Evolutionary conservation across 2,888 invertebrate species (phyloP).

Genomic region (Teinopalpus imperialis): DNA sequence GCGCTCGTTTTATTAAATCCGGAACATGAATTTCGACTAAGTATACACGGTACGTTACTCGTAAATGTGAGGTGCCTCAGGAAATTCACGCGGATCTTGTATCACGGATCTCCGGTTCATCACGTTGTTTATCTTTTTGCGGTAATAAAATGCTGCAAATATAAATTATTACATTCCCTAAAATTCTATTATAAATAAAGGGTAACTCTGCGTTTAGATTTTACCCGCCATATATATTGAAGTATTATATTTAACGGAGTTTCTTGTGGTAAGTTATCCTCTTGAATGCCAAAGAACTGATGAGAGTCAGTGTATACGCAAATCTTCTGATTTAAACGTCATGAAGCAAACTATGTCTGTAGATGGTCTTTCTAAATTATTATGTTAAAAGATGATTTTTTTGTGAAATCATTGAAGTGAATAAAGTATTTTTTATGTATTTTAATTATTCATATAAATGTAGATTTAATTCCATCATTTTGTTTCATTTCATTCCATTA

Average conservation of each 20-base stretch:
- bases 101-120: constrained; percentile 47
- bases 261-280: not conserved
- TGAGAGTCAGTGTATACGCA: no score
- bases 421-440: no score
- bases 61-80: constrained; percentile 28
- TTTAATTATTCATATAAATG: constrained; percentile 1
- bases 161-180: constrained; percentile 28
- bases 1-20: constrained; percentile 9
- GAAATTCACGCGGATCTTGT: constrained; percentile 37
- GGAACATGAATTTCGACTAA: constrained; percentile 23
- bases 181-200: constrained; percentile 5
- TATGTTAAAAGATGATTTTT: no score
- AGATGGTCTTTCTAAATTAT: no score
- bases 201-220: not conserved
- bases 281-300: no score
- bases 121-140: constrained; percentile 28
- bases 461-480: not conserved
- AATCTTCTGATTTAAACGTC: no score
- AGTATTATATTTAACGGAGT: not conserved
- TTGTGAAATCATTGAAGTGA: no score
- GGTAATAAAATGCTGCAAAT: constrained; percentile 24
- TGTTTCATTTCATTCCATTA: no score
- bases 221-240: no score
- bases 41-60: constrained; percentile 11
- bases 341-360: not conserved